Evolutionary conservation across 1,140 invertebrate genomes (phyloP).

Genomic region (Polypedilum pembai): DNA sequence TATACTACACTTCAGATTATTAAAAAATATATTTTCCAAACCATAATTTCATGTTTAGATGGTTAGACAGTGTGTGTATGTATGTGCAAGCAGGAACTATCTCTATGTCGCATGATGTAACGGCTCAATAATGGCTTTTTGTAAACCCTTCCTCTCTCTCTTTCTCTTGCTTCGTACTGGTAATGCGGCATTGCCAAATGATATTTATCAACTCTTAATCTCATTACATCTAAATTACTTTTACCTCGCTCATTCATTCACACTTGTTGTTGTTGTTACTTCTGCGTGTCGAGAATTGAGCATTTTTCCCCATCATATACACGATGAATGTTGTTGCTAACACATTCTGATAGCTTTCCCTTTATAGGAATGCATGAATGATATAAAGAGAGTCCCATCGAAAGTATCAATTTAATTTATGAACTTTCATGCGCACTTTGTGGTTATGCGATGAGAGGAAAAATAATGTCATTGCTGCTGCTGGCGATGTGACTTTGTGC

Average conservation of each 20-base stretch:
- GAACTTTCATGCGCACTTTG: not conserved
- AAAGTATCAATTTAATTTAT: constrained; percentile 15
- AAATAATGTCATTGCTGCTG: not conserved
- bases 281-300: not conserved
- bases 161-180: not conserved
- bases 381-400: not conserved
- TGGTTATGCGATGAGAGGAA: not conserved
- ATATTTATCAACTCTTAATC: constrained; percentile 19
- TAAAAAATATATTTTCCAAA: no score
- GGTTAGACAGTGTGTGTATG: no score
- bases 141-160: no score
- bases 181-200: not conserved
- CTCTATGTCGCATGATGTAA: not conserved
- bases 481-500: not conserved
- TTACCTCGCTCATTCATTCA: not conserved
- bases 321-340: not conserved
- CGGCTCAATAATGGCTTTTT: not conserved
- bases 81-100: no score
- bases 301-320: constrained; percentile 4
- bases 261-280: constrained; percentile 12
- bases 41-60: no score
- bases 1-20: no score
- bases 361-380: not conserved
- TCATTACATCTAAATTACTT: constrained; percentile 19
- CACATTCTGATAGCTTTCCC: not conserved